Evolutionary conservation across 2,888 invertebrate species (phyloP).

Genomic region (Sminthurides aquaticus): DNA sequence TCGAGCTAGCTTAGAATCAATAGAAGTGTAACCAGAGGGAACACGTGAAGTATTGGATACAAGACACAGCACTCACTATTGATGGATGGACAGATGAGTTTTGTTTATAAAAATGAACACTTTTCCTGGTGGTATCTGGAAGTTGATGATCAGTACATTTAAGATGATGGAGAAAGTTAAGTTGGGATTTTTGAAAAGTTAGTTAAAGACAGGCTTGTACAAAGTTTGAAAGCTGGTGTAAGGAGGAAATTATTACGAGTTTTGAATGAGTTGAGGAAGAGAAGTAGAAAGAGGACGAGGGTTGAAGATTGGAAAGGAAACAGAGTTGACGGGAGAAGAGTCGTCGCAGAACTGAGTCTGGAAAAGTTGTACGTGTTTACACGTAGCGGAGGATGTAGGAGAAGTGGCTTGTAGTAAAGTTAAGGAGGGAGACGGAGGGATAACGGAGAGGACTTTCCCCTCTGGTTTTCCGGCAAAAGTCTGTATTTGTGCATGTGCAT

Average conservation of each 20-base stretch:
- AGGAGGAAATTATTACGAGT: background rate
- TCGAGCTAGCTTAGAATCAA: too few relatives aligned
- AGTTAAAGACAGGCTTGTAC: background rate
- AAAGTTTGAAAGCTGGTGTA: background rate
- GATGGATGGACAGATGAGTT: background rate
- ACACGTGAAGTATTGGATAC: too few relatives aligned
- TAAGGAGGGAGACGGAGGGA: background rate
- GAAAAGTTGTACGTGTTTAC: background rate
- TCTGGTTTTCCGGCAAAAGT: background rate
- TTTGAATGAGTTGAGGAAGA: too few relatives aligned
- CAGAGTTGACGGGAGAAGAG: slow-evolving; percentile 13
- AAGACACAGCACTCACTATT: background rate
- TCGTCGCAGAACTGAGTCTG: slow-evolving; percentile 19
- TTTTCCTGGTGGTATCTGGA: too few relatives aligned
- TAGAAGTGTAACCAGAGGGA: too few relatives aligned
- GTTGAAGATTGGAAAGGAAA: slow-evolving; percentile 7
- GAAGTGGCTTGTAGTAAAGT: background rate
- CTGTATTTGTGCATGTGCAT: background rate
- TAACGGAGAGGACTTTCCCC: background rate
- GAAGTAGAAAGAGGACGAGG: slow-evolving; percentile 1
- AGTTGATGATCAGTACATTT: too few relatives aligned
- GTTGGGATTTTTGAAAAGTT: background rate
- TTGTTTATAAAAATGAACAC: too few relatives aligned
- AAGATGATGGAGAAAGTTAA: background rate
- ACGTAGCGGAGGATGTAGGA: too few relatives aligned